These are phyloP conservation scores for Bradysia coprophila DNA, from an alignment of 1,140 invertebrate species.

Conservation along the genomic window DNA sequence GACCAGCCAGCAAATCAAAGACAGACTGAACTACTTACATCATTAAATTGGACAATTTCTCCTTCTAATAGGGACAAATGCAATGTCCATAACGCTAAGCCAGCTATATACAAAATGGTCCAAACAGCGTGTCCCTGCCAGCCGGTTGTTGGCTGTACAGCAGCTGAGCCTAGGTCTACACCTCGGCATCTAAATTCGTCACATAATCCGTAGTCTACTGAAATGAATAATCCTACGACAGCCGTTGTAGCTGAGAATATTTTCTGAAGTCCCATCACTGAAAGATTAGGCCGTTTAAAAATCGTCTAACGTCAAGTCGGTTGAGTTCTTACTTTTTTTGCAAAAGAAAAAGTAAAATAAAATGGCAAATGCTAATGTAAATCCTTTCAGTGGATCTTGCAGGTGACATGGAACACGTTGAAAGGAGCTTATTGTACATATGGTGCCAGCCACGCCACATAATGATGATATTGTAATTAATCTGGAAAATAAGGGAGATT, in stretches of 20 bases:
- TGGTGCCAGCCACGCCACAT: slow-evolving; percentile 2
- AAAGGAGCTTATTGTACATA: slow-evolving; percentile 1
- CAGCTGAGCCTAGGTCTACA: slow-evolving; percentile 20
- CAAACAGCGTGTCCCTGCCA: slow-evolving; percentile 33
- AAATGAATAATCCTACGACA: slow-evolving; percentile 36
- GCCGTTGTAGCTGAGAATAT: slow-evolving; percentile 36
- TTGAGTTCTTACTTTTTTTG: slow-evolving; percentile 30
- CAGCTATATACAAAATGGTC: slow-evolving; percentile 32
- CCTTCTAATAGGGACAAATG: slow-evolving; percentile 31
- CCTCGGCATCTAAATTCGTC: slow-evolving; percentile 39
- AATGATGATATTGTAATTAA: slow-evolving; percentile 1
- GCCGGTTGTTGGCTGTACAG: slow-evolving; percentile 20
- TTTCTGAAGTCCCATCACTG: slow-evolving; percentile 36
- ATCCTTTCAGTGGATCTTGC: slow-evolving; percentile 37
- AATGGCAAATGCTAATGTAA: slow-evolving; percentile 32
- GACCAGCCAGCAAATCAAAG: too few species aligned
- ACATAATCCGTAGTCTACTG: slow-evolving; percentile 38
- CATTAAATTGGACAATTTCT: slow-evolving; percentile 8
- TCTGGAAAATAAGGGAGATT: too few species aligned
- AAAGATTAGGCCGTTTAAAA: not conserved
- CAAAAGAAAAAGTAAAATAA: slow-evolving; percentile 40
- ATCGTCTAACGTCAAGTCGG: not conserved
- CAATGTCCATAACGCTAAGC: slow-evolving; percentile 29
- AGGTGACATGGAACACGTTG: slow-evolving; percentile 34
- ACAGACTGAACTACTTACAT: not conserved